Evolutionary conservation across 2,113 vertebrate species (phyloP).

Genomic region (Onychostoma macrolepis): DNA sequence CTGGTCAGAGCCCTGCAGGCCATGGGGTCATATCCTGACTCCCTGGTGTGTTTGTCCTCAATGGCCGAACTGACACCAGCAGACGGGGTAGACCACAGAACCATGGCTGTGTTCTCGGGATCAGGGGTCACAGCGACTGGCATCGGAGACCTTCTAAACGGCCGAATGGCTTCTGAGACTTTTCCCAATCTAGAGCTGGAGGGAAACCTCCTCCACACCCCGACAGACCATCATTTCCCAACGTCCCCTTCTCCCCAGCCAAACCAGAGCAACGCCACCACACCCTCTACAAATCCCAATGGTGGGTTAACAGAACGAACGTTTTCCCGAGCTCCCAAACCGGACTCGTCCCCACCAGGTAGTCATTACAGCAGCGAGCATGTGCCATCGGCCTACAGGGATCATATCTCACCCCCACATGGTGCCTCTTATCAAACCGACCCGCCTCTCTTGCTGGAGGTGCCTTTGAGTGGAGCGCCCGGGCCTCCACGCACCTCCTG

Average conservation of each 20-base stretch:
- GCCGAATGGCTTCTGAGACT: conserved; percentile 89
- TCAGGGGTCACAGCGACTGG: conserved; percentile 81
- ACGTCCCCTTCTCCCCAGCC: conserved; percentile 79
- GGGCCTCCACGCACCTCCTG: conserved; percentile 89
- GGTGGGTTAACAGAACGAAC: conserved; percentile 84
- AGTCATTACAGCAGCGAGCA: conserved; percentile 97
- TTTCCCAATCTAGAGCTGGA: conserved; percentile 94
- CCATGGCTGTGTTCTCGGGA: conserved; percentile 87
- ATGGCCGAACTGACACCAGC: conserved; percentile 90
- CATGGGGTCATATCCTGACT: conserved; percentile 86
- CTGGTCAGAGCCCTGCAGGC: conserved; percentile 95
- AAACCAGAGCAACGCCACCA: conserved; percentile 72
- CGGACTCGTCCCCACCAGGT: conserved; percentile 90
- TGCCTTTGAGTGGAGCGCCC: conserved; percentile 87
- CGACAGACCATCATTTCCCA: conserved; percentile 85
- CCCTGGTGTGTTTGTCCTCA: conserved; percentile 95
- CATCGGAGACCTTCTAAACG: conserved; percentile 93
- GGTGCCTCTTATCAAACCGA: conserved; percentile 88
- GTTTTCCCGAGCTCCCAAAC: conserved; percentile 89
- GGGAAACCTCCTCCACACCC: conserved; percentile 88
- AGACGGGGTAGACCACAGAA: conserved; percentile 89
- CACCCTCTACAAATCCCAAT: conserved; percentile 78
- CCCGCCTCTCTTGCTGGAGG: conserved; percentile 91
- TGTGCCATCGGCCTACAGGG: conserved; percentile 93
- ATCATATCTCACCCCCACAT: conserved; percentile 93